Conservation (phyloP, 2,113 vertebrate genomes). For the Trochalopteron elliotii region DNA sequence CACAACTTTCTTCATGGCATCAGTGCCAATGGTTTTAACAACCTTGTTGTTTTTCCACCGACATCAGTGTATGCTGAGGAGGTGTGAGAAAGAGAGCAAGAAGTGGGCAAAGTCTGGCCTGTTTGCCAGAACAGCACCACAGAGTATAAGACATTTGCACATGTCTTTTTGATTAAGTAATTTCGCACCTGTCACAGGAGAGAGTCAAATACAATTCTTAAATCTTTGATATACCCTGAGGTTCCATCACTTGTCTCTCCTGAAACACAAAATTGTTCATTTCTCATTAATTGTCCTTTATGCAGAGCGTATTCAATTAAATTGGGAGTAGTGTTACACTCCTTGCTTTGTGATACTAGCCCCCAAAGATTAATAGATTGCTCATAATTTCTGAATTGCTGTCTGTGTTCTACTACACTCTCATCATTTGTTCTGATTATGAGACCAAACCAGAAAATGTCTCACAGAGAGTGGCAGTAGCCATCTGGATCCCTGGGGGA, state of each 20-base stretch:
- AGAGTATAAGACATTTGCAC: neutral
- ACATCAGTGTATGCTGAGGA: neutral
- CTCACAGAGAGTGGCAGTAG: neutral
- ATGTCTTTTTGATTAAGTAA: neutral
- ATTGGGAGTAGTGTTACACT: conserved; percentile 59
- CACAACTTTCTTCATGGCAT: neutral
- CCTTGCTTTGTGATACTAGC: conserved; percentile 73
- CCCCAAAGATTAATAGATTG: conserved; percentile 74
- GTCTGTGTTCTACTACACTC: conserved; percentile 39
- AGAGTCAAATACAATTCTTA: conserved; percentile 34
- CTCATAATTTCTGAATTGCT: conserved; percentile 45
- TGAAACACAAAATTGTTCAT: conserved; percentile 70
- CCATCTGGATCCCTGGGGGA: conserved; percentile 2
- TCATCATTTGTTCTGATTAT: conserved; percentile 35
- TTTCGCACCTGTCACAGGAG: conserved; percentile 37
- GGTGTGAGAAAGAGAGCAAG: neutral
- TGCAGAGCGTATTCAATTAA: conserved; percentile 70
- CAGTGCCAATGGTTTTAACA: neutral
- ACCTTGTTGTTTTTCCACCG: neutral
- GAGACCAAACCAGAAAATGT: conserved; percentile 48
- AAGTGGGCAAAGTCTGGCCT: neutral
- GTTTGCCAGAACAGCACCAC: neutral
- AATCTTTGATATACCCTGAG: conserved; percentile 46
- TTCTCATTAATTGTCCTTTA: conserved; percentile 75
- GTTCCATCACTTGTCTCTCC: conserved; percentile 56